Base-by-base conservation (phyloP, 1,140 invertebrate genomes). In the Drosophila ambigua region DNA sequence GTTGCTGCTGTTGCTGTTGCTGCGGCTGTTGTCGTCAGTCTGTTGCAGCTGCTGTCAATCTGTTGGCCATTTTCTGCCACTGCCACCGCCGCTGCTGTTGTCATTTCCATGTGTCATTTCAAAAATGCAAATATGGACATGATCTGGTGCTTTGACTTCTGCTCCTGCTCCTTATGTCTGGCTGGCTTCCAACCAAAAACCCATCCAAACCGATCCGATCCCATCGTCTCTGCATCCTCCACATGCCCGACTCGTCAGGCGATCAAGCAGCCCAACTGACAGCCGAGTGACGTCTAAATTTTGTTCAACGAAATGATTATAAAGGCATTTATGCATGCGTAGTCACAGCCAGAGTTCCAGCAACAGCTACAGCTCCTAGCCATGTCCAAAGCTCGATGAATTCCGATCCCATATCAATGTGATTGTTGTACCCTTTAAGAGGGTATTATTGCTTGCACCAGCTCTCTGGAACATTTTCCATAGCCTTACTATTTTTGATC, bases 101-200 rank as follows among this genome's bases (percentile, higher is more conserved):
- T 20, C 35, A 88, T 88, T 83, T 88, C 83, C 83, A 88, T 88
- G 83, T 88, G 83, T 88, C 83, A 88, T 88, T 88, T 88, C 83
- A 88, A 79, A 83, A 88, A 88, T 88, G 83, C 83, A 88, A 88
- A 88, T 88, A 88, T 88, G 83, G 83, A 88, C 83, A 88, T 88
- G 83, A 88, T 88, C 84, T 88, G 83, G 76, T 58, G 49, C 65
- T 31, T 69, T 68, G 69, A 26, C 24, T 60, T 39, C 45, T 31
- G 58, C 58, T 58, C 48, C 50, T 50, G 58, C 52, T 44, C 45
- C 51, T 64, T 57, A 59, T 71, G 45, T 43, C 44, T 57, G 15
- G 55, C 24, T 50, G 63, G 13, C 35, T 39, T 39, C 35, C 35
- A 39, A 13, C 35, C 20, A 20, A 20, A 39, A 39, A 13, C 35